Evolutionary conservation across 2,888 invertebrate genomes (phyloP).

Genomic region (Coecobrya sp.): DNA sequence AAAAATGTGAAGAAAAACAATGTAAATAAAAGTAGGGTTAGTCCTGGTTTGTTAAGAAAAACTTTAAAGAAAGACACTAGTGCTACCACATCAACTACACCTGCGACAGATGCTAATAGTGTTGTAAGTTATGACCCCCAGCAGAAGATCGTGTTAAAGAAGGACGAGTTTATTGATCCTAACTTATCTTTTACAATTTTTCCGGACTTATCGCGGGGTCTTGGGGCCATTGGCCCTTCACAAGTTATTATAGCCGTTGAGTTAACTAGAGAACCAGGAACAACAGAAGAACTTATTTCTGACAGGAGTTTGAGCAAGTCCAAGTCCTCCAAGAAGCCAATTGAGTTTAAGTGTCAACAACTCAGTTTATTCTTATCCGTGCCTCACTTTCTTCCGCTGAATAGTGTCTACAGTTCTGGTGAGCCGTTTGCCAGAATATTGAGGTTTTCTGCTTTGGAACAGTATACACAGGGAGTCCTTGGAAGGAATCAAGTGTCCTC

Average conservation of each 20-base stretch:
- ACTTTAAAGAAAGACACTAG: background rate
- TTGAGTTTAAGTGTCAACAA: background rate
- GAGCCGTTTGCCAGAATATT: slow-evolving; percentile 63
- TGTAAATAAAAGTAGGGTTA: background rate
- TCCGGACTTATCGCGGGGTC: slow-evolving; percentile 39
- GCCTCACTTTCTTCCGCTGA: slow-evolving; percentile 65
- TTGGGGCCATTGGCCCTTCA: slow-evolving; percentile 66
- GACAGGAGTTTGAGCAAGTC: background rate
- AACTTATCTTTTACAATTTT: slow-evolving; percentile 64
- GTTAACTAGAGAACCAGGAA: slow-evolving; percentile 15
- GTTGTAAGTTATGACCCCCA: slow-evolving; percentile 5
- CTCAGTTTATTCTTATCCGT: slow-evolving; percentile 10
- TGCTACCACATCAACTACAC: background rate
- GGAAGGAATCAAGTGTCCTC: slow-evolving; percentile 34
- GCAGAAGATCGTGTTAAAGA: slow-evolving; percentile 19
- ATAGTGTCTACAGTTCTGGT: slow-evolving; percentile 52
- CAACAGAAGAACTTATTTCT: slow-evolving; percentile 2
- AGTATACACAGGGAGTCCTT: slow-evolving; percentile 33
- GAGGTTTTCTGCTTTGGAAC: slow-evolving; percentile 35
- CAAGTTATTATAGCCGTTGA: slow-evolving; percentile 65
- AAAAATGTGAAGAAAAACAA: background rate
- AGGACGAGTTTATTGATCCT: slow-evolving; percentile 2
- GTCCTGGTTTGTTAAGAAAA: background rate
- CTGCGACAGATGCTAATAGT: slow-evolving; percentile 16
- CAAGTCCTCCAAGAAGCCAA: background rate